Percentiles rank a stretch among this genome's conserved stretches.
Conservation (phyloP, 1,140 invertebrate genomes). For the Drosophila miranda region DNA sequence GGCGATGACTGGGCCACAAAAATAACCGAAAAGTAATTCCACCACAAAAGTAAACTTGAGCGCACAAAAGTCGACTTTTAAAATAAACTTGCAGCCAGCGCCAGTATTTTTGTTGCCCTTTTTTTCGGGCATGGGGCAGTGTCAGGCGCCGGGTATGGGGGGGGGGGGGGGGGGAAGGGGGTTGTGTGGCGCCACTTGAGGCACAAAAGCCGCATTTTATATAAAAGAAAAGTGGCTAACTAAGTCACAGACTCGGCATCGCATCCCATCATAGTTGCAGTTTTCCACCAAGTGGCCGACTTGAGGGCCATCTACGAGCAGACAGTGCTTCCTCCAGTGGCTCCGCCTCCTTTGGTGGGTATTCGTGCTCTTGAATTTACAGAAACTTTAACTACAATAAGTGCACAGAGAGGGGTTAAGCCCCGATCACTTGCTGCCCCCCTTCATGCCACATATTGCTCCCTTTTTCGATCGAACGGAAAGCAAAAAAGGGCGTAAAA, state of each 20-base stretch:
- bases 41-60: conserved; percentile 72
- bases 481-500: too few species aligned
- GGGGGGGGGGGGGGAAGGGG: too few species aligned
- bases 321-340: too few species aligned
- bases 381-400: too few species aligned
- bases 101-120: conserved; percentile 47
- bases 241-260: conserved; percentile 52
- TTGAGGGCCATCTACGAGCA: conserved; percentile 16
- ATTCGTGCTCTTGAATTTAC: too few species aligned
- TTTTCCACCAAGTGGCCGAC: conserved; percentile 30
- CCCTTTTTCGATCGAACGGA: too few species aligned
- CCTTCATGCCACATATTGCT: too few species aligned
- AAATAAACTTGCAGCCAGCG: conserved; percentile 74
- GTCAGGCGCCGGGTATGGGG: conserved; percentile 3
- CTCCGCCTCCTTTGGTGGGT: conserved; percentile 1
- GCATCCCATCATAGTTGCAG: conserved; percentile 31
- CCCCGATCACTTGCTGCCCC: too few species aligned
- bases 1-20: conserved; percentile 66
- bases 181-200: conserved; percentile 55
- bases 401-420: too few species aligned
- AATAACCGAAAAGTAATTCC: conserved; percentile 77
- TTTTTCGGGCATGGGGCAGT: conserved; percentile 15
- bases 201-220: conserved; percentile 74
- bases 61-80: conserved; percentile 76
- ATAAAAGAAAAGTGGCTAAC: conserved; percentile 76